Conservation (phyloP, 2,797 vertebrate genomes). For the Pipistrellus pygmaeus region DNA sequence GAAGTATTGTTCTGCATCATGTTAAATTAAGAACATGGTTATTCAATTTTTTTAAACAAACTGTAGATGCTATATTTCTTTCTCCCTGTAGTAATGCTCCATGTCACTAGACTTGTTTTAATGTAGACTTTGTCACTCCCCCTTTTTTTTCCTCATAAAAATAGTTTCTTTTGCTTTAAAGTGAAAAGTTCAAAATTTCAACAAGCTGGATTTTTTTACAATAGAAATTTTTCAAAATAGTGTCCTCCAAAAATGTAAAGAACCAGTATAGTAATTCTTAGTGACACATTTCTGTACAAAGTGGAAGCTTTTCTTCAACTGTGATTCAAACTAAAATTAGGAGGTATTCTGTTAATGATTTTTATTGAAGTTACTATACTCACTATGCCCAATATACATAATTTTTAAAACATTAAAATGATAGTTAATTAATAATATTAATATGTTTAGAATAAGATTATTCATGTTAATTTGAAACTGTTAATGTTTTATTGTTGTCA, state of each 20-base stretch:
- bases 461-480: not conserved
- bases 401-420: not conserved
- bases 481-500: not conserved
- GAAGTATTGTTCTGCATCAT: not conserved
- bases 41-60: not conserved
- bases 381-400: not conserved
- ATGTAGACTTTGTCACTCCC: not conserved
- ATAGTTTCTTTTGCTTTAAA: not conserved
- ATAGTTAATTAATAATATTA: not conserved
- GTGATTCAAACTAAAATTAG: not conserved
- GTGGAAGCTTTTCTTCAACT: not conserved
- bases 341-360: not conserved
- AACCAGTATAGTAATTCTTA: not conserved
- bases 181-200: conserved; percentile 46
- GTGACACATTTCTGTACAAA: not conserved
- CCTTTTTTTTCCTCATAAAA: not conserved
- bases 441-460: not conserved
- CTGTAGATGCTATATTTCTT: not conserved
- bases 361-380: not conserved
- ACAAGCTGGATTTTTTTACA: not conserved
- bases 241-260: not conserved
- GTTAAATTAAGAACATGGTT: not conserved
- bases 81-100: not conserved
- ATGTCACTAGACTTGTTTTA: not conserved
- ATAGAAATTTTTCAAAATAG: not conserved